A percentile compares a stretch with the other conserved stretches of the same genome.
phyloP scores from a whole-genome alignment of 1,140 invertebrate genomes.

The Metopolophium dirhodum region DNA sequence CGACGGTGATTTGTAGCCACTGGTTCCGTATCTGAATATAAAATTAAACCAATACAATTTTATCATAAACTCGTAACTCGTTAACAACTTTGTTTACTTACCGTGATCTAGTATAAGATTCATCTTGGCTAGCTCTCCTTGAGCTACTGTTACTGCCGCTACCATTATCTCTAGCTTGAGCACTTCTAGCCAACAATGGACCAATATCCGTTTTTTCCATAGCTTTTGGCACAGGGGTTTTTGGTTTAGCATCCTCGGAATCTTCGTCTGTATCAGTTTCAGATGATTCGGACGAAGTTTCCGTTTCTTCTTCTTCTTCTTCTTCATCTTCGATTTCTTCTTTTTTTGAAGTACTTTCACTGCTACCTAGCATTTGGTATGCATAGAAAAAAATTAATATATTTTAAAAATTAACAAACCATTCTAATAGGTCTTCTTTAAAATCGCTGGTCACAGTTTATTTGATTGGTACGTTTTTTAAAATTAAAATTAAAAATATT shows the following conservation, averaged over 20 bases:
- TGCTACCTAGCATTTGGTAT: conserved; percentile 43
- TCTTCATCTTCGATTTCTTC: conserved; percentile 59
- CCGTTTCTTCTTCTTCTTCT: conserved; percentile 65
- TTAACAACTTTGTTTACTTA: background rate
- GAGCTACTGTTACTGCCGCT: conserved; percentile 52
- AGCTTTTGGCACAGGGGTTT: conserved; percentile 62
- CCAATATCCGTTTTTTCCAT: conserved; percentile 82
- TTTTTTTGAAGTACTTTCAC: conserved; percentile 48
- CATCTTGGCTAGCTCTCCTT: conserved; percentile 58
- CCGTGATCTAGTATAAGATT: conserved; percentile 50
- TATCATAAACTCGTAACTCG: no score
- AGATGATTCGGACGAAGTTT: conserved; percentile 67
- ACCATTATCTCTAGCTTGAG: conserved; percentile 69
- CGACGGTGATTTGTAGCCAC: conserved; percentile 55
- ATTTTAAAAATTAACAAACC: background rate
- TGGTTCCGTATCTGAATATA: conserved; percentile 43
- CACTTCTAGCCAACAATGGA: conserved; percentile 77
- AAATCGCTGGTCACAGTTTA: background rate
- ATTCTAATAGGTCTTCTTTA: background rate
- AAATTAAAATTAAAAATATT: background rate
- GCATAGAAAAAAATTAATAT: background rate
- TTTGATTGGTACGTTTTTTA: background rate
- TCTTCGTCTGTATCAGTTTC: conserved; percentile 79
- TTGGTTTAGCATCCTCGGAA: conserved; percentile 63
- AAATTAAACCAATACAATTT: background rate